phyloP scores from a whole-genome alignment of 2,797 vertebrate genomes.

The Propithecus perrieri region DNA sequence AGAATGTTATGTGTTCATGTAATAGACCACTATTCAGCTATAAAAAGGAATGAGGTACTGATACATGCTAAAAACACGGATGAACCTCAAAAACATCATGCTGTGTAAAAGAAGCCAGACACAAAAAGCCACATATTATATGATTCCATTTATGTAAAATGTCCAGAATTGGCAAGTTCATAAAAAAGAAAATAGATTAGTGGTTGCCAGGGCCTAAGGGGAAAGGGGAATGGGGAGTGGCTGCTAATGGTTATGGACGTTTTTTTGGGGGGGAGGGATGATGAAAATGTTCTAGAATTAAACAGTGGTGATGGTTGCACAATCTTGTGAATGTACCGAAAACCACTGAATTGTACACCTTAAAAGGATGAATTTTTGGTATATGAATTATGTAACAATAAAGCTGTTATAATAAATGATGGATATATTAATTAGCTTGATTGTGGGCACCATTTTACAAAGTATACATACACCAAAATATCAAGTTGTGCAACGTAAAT shows the following conservation, averaged over 20 bases:
- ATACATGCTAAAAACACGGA: no score
- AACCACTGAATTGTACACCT: background rate
- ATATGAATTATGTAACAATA: background rate
- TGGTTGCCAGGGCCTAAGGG: background rate
- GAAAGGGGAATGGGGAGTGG: background rate
- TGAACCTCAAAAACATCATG: no score
- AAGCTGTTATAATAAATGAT: background rate
- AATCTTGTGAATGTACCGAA: background rate
- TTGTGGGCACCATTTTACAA: background rate
- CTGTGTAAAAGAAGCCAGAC: no score
- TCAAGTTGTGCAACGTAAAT: background rate
- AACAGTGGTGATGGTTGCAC: background rate
- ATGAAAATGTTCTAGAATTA: background rate
- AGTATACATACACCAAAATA: background rate
- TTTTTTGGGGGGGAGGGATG: background rate
- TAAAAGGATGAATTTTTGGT: background rate
- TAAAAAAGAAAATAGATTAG: background rate
- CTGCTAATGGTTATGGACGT: background rate
- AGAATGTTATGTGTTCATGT: background rate
- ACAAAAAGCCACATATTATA: no score
- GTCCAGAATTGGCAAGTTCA: background rate
- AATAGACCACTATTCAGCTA: no score
- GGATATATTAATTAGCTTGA: background rate
- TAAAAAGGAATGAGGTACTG: no score
- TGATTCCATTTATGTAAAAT: no score